Evolutionary conservation across 1,140 invertebrate species (phyloP).

Genomic region (Telenomus remus): DNA sequence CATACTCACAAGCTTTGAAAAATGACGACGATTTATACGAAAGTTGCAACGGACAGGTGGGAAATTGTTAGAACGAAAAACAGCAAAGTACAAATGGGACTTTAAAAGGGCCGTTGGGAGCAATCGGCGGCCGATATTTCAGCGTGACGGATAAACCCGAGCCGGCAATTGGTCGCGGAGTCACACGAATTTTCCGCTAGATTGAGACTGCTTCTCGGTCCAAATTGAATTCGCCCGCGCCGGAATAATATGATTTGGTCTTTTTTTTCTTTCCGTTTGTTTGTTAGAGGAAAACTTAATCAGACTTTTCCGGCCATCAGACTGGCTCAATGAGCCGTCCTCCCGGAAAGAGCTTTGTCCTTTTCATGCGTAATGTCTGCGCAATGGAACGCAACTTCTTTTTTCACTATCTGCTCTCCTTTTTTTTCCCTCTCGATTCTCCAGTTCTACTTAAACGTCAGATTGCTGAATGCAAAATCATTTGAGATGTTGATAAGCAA

Average conservation of each 20-base stretch:
- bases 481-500: too few species aligned
- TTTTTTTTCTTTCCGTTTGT: slow-evolving; percentile 46
- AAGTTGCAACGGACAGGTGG: slow-evolving; percentile 19
- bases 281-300: slow-evolving; percentile 65
- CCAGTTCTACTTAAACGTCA: too few species aligned
- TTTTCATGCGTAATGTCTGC: slow-evolving; percentile 11
- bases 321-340: slow-evolving; percentile 62
- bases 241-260: slow-evolving; percentile 18
- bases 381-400: slow-evolving; percentile 2
- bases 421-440: not conserved
- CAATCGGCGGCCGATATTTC: slow-evolving; percentile 45
- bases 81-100: slow-evolving; percentile 24
- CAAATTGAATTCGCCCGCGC: slow-evolving; percentile 63
- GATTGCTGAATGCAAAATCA: too few species aligned
- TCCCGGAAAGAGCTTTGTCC: slow-evolving; percentile 33
- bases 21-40: not conserved
- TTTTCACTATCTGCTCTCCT: not conserved
- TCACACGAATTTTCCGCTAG: slow-evolving; percentile 68
- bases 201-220: slow-evolving; percentile 59
- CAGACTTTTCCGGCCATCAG: slow-evolving; percentile 65
- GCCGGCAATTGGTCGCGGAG: slow-evolving; percentile 62
- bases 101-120: slow-evolving; percentile 34
- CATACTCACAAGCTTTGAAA: too few species aligned
- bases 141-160: slow-evolving; percentile 41
- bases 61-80: slow-evolving; percentile 20